Base-by-base conservation (phyloP, 2,888 invertebrate species). In the Conchocele bisecta region DNA sequence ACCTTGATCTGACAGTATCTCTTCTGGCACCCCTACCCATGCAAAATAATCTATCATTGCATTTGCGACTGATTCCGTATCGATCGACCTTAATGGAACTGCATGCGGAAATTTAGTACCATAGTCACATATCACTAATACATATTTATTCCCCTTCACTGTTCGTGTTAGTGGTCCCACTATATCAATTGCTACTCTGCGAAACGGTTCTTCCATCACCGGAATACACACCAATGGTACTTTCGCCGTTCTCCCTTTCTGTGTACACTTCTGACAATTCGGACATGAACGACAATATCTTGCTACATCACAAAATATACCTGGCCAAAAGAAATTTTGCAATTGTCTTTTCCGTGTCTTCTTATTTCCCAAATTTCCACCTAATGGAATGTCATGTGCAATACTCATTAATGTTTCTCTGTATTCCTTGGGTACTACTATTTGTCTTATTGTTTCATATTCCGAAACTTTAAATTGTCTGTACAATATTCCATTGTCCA, bases 301-400 rank as follows among this genome's bases (percentile, higher is more conserved):
- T 7, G 42, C 42, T 20, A 42, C 42, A 15, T 42, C 42, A 42
- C n/a, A 20, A 15, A 42, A 42, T 42, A 42, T 42, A 6, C 42
- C 42, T 42, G 42, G 42, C 42, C 42, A 42, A 22, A 42, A 42
- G 22, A 42, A 42, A n/a, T 42, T 6, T 22, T 42, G 42, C 6
- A 42, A 22, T 42, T 20, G 22, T 42, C 42, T 42, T 20, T 17
- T n/a, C 22, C 42, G n/a, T 42, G 42, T 42, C n/a, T 42, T 42
- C 22, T 22, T 42, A 42, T 42, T 42, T 9, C 42, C 42, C 6
- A 42, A 35, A n/a, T 35, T 11, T 35, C 37, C 37, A 35, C 37
- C 37, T 35, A 35, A 35, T n/a, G 37, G 37, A 15, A 42, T 42
- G 42, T 42, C 42, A 42, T 42, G 42, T 42, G 42, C 42, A 6